These are phyloP conservation scores for Lasioglossum morio DNA, from an alignment of 2,888 invertebrate genomes.

Conservation along the genomic window DNA sequence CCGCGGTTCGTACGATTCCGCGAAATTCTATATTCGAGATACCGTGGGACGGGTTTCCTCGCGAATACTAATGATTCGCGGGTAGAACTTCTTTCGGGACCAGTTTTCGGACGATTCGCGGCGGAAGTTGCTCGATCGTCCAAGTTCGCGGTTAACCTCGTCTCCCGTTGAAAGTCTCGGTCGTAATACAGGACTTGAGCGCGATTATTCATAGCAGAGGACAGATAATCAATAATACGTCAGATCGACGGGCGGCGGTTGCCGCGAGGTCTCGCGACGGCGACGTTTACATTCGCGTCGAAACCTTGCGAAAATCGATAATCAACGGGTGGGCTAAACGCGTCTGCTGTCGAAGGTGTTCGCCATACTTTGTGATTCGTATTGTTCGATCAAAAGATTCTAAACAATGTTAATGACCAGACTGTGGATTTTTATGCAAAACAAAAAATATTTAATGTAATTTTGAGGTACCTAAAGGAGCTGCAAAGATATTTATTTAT, in stretches of 20 bases:
- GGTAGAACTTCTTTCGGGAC: constrained; percentile 14
- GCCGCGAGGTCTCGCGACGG: constrained; percentile 69
- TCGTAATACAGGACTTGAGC: constrained; percentile 65
- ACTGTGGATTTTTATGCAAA: neutral
- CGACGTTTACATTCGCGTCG: constrained; percentile 20
- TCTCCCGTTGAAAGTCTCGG: constrained; percentile 66
- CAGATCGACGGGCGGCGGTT: constrained; percentile 69
- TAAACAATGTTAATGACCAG: neutral
- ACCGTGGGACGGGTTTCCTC: neutral
- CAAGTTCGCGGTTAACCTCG: constrained; percentile 65
- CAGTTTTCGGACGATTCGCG: constrained; percentile 28
- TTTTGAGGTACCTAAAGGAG: neutral
- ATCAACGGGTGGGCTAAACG: neutral
- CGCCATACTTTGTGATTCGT: neutral
- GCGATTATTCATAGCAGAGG: constrained; percentile 72
- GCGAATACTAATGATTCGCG: constrained; percentile 26
- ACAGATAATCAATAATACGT: constrained; percentile 74
- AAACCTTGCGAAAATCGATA: neutral
- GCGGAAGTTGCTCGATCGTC: constrained; percentile 46
- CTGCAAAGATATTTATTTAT: too few species aligned
- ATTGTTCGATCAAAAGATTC: neutral
- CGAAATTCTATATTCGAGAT: constrained; percentile 13
- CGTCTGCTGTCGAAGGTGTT: neutral
- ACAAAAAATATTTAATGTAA: neutral
- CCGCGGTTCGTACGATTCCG: neutral